Evolutionary conservation across 2,888 invertebrate species (phyloP).

Genomic region (Clivina fossor): DNA sequence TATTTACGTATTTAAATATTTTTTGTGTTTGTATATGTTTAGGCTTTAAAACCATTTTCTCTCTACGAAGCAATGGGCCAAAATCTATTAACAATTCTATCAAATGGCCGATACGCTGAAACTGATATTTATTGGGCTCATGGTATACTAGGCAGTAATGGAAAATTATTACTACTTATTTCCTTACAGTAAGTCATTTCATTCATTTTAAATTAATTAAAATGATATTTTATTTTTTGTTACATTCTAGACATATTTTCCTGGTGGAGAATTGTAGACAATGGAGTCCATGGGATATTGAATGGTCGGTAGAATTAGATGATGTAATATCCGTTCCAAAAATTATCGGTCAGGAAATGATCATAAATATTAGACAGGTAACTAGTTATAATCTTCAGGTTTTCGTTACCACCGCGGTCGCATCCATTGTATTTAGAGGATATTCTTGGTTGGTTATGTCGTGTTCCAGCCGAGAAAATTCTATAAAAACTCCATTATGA

Average conservation of each 20-base stretch:
- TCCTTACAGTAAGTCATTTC: slow-evolving; percentile 65
- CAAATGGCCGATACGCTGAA: slow-evolving; percentile 65
- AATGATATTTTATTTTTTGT: slow-evolving; percentile 23
- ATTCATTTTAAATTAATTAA: slow-evolving; percentile 3
- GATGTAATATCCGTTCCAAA: slow-evolving; percentile 70
- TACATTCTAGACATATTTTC: slow-evolving; percentile 66
- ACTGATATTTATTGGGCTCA: slow-evolving; percentile 73
- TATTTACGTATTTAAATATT: background rate
- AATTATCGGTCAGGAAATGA: slow-evolving; percentile 61
- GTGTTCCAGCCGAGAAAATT: slow-evolving; percentile 32
- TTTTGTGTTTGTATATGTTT: slow-evolving; percentile 41
- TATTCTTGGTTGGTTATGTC: no score
- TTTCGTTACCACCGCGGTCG: no score
- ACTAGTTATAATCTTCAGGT: no score
- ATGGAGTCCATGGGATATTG: slow-evolving; percentile 74
- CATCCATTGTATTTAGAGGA: no score
- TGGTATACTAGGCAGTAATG: slow-evolving; percentile 62
- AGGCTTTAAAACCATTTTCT: slow-evolving; percentile 76
- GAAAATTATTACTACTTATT: slow-evolving; percentile 67
- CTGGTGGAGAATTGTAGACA: slow-evolving; percentile 68
- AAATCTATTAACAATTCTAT: slow-evolving; percentile 64
- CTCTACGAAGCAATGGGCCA: slow-evolving; percentile 70
- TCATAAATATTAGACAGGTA: slow-evolving; percentile 76
- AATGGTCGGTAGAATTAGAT: slow-evolving; percentile 73
- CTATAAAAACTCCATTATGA: slow-evolving; percentile 1